These are phyloP conservation scores for Hydrochoerus hydrochaeris DNA, from an alignment of 2,113 vertebrate species.

Conservation along the genomic window DNA sequence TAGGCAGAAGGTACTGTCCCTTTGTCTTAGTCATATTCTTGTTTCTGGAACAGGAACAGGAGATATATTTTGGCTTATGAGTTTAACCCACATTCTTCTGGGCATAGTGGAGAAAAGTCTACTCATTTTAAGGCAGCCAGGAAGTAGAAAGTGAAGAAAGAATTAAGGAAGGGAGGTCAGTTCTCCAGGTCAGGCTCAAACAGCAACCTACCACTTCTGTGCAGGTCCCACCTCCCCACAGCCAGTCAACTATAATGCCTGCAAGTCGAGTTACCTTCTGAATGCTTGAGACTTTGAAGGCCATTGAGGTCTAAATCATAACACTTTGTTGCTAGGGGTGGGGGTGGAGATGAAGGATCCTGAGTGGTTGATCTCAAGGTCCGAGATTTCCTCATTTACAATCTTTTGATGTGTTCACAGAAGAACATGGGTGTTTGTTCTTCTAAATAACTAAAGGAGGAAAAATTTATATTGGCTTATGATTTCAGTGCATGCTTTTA, in stretches of 20 bases:
- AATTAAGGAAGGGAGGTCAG: not conserved
- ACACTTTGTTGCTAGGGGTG: not conserved
- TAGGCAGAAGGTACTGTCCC: not conserved
- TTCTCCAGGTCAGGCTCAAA: too few relatives aligned
- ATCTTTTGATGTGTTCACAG: not conserved
- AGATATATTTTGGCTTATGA: not conserved
- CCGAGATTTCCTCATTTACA: not conserved
- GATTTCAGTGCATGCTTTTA: not conserved
- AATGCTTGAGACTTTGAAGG: not conserved
- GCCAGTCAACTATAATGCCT: not conserved
- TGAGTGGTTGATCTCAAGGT: not conserved
- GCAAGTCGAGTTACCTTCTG: rapidly evolving
- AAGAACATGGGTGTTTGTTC: not conserved
- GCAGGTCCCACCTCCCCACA: not conserved
- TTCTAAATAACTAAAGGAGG: not conserved
- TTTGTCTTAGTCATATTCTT: not conserved
- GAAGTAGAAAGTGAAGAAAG: not conserved
- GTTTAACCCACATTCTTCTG: not conserved
- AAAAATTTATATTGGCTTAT: not conserved
- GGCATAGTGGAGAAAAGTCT: not conserved
- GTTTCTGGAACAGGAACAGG: not conserved
- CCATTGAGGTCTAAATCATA: not conserved
- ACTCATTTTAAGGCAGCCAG: not conserved
- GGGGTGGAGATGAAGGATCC: not conserved
- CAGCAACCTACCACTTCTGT: not conserved